These are phyloP conservation scores for Rhingia rostrata DNA, from an alignment of 2,888 invertebrate genomes.

Conservation along the genomic window DNA sequence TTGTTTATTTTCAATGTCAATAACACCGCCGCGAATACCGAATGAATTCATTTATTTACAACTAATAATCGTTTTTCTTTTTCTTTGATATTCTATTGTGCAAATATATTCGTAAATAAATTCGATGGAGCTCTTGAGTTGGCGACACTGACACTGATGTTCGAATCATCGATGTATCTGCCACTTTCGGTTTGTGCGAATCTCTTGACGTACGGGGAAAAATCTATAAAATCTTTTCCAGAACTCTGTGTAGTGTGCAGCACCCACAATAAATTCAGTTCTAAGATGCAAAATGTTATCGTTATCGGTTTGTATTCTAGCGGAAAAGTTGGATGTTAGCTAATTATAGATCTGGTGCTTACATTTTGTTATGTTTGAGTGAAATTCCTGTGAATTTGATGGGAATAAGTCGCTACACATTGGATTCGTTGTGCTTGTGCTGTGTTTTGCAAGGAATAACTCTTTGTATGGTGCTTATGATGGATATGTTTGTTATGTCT, in stretches of 20 bases:
- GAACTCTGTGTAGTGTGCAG: slow-evolving; percentile 17
- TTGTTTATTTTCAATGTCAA: slow-evolving; percentile 75
- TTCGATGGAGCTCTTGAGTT: not conserved
- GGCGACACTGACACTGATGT: not conserved
- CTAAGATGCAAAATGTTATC: slow-evolving; percentile 59
- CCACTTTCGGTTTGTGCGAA: not conserved
- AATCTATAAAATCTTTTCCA: slow-evolving; percentile 62
- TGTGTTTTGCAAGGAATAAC: not conserved
- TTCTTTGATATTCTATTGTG: slow-evolving; percentile 21
- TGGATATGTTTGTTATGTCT: slow-evolving; percentile 5
- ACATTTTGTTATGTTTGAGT: not conserved
- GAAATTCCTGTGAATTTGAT: slow-evolving; percentile 5
- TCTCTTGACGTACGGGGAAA: slow-evolving; percentile 40
- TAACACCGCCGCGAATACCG: slow-evolving; percentile 64
- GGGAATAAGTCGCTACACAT: not conserved
- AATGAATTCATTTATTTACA: slow-evolving; percentile 68
- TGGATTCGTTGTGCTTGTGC: not conserved
- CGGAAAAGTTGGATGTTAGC: slow-evolving; percentile 3
- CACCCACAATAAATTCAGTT: slow-evolving; percentile 49
- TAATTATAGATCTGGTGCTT: not conserved
- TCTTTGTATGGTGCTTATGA: not conserved
- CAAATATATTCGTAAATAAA: slow-evolving; percentile 12
- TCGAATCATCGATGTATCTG: not conserved
- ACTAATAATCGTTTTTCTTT: slow-evolving; percentile 33
- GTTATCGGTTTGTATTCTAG: slow-evolving; percentile 56